Conservation (phyloP, 1,140 invertebrate species). For the Aphelenchoides besseyi region DNA sequence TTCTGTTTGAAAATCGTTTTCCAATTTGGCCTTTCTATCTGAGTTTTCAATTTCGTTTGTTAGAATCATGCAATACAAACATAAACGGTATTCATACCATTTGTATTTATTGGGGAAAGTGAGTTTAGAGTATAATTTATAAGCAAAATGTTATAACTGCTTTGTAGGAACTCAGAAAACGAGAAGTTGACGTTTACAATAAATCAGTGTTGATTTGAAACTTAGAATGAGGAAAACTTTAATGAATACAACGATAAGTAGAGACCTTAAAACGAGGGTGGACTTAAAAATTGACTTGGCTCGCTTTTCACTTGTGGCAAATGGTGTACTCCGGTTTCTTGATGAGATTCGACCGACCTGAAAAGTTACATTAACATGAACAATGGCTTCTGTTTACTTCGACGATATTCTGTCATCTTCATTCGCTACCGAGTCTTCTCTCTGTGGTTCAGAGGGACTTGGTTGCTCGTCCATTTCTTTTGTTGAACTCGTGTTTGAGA, state of each 20-base stretch:
- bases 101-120: no score
- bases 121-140: no score
- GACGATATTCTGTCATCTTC: neutral
- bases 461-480: conserved; percentile 2
- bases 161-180: no score
- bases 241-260: no score
- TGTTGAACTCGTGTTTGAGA: conserved; percentile 20
- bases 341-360: neutral
- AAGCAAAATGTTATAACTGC: neutral
- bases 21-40: no score
- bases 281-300: neutral
- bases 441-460: neutral
- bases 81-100: no score
- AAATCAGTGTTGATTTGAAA: no score
- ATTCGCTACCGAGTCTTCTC: neutral
- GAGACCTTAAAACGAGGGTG: conserved; percentile 5
- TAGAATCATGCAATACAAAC: no score
- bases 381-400: neutral
- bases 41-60: no score
- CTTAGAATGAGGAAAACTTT: no score
- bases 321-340: neutral
- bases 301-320: neutral
- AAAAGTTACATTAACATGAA: neutral
- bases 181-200: no score
- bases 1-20: no score